Evolutionary conservation across 2,797 vertebrate genomes (phyloP), one percentile per base, ranked within the genome.

Genomic region (Typhlichthys subterraneus): DNA sequence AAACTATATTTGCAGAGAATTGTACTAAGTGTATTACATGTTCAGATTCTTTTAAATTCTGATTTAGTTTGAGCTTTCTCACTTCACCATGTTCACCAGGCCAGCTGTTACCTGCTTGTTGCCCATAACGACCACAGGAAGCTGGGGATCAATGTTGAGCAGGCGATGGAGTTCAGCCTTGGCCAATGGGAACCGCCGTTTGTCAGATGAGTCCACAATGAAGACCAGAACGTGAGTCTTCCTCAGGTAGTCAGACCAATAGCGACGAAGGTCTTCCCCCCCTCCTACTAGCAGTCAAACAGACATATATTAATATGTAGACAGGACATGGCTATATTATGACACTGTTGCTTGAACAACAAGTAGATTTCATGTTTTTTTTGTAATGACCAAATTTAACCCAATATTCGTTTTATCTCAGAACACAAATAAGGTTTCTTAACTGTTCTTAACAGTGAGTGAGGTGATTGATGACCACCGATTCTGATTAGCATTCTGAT

Each of bases 191-290:
- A 97, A 80, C n/a, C 93, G 91, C 0, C 61, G 75, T 51, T 90
- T 79, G 84, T 98, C 95, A 0, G 94, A 91, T 0, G 95, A 94
- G 75, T 97, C 96, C 77, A 97, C 95, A 80, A 97, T 90, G 0
- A 95, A 97, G 61, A 98, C 92, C 82, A 98, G 89, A 45, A 96
- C 68, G 0, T 97, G 93, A 33, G 95, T 93, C 77, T 87, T 90
- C 33, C 87, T 94, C 82, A 98, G 81, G 84, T 95, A 97, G 60
- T 95, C 94, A 0, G 84, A 87, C 95, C 96, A 98, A 84, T 96
- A 97, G 0, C 86, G 86, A 11, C 95, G 91, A 73, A 98, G 90
- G 71, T 96, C 95, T 85, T 95, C 92, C 2, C 93, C 93, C 4
- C 96, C 95, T 0, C 96, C 95, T 7, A 98, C 96, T 98, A 75